Evolutionary conservation across 2,797 vertebrate species (phyloP), one percentile per base, ranked within the genome.

Genomic region (Pitangus sulphuratus): DNA sequence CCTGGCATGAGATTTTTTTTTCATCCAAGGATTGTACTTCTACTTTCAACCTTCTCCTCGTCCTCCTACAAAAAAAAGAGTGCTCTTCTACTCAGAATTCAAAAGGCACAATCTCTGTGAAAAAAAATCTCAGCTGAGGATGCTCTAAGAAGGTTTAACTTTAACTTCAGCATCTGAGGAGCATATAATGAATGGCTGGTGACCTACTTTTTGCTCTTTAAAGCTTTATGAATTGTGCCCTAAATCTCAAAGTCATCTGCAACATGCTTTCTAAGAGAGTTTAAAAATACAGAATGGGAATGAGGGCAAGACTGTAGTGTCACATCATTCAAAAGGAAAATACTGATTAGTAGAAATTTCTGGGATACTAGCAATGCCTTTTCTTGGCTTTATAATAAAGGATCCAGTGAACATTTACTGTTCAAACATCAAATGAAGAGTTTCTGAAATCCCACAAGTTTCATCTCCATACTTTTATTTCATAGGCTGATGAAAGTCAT

Each of bases 171-270:
- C 61, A 64, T 80, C 64, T 90, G 56, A 91, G 48, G 28, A 91
- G 12, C 40, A 35, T 70, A 68, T 77, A 94, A 82, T 89, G 44
- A 93, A 96, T 48, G 93, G 26, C 15, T 80, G 51, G 64, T 92
- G 87, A 92, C 89, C 90, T 91, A 92, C 56, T 88, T 96, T 94
- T 88, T 53, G 4, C n/a, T 89, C 42, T 94, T 90, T 80, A 88
- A 93, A 94, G 40, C 45, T 87, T 84, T 89, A 54, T 81, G 82
- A 89, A 90, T 92, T 80, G 42, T 96, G n/a, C 30, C 87, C 39
- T 91, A 83, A 93, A 87, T 93, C 83, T 92, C 66, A 93, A 71
- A 86, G 89, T 86, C 58, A 82, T 89, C 75, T 89, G 71, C 2
- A 15, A 42, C 20, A 37, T 74, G 39, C 24, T 88, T 92, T 95